phyloP scores from a whole-genome alignment of 2,113 vertebrate genomes.

The Psettodes erumei region DNA sequence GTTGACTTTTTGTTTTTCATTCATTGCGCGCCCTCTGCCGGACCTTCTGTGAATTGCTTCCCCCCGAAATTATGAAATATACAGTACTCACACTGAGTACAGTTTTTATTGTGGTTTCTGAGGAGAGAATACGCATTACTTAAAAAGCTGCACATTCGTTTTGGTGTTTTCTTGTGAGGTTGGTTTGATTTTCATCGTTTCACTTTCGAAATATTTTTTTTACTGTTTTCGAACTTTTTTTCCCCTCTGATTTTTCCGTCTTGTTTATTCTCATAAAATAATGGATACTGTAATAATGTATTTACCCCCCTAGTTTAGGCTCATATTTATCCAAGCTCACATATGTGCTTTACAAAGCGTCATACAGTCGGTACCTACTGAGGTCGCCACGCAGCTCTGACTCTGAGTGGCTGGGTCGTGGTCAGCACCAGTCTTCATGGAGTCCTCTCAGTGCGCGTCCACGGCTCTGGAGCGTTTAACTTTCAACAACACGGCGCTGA shows the following conservation, averaged over 20 bases:
- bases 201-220: neutral
- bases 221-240: no score
- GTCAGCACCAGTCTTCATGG: slow-evolving; percentile 37
- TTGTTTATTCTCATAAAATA: no score
- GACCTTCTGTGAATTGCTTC: neutral
- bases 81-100: neutral
- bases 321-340: neutral
- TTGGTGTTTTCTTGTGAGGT: neutral
- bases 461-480: slow-evolving; percentile 74
- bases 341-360: no score
- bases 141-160: no score
- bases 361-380: no score
- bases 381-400: neutral
- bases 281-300: no score
- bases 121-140: no score
- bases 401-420: neutral
- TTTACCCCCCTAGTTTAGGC: no score
- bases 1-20: neutral
- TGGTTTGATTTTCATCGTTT: neutral
- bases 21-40: slow-evolving; percentile 33
- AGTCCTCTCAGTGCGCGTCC: slow-evolving; percentile 21
- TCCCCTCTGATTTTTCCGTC: no score
- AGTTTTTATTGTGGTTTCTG: neutral
- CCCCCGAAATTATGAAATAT: neutral
- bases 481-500: slow-evolving; percentile 86